phyloP scores from a whole-genome alignment of 2,888 invertebrate genomes.

The Cylloceria caligata region DNA sequence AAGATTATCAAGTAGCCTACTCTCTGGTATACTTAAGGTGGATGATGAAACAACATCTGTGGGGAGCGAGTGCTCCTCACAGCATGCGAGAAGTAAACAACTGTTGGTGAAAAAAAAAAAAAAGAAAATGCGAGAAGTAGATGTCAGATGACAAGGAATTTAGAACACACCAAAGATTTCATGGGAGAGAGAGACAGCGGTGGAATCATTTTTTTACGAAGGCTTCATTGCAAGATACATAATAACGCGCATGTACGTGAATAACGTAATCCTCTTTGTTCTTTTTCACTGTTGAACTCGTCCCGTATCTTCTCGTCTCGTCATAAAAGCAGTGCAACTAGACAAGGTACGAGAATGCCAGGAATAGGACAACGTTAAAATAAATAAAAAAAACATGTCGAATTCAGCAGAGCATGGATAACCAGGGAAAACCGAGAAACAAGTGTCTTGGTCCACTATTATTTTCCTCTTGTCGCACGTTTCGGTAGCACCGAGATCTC shows the following conservation, averaged over 20 bases:
- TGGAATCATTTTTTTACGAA: neutral
- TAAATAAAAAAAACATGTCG: neutral
- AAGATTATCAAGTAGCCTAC: no score
- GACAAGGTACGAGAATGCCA: neutral
- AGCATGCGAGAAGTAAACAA: no score
- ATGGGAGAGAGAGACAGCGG: neutral
- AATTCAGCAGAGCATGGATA: neutral
- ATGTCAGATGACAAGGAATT: no score
- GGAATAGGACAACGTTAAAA: neutral
- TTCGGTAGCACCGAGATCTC: neutral
- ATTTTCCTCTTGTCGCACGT: neutral
- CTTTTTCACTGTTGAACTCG: neutral
- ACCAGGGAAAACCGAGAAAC: no score
- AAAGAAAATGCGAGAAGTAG: neutral
- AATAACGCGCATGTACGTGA: conserved; percentile 29
- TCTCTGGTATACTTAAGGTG: no score
- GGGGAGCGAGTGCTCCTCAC: no score
- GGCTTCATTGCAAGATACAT: neutral
- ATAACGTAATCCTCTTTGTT: conserved; percentile 20
- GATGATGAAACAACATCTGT: no score
- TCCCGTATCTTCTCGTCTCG: neutral
- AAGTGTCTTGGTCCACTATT: neutral
- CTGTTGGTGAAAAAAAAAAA: no score
- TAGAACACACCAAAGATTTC: no score
- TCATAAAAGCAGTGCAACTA: neutral